Base-by-base conservation (phyloP, 1,140 invertebrate genomes). In the Onthophagus taurus region DNA sequence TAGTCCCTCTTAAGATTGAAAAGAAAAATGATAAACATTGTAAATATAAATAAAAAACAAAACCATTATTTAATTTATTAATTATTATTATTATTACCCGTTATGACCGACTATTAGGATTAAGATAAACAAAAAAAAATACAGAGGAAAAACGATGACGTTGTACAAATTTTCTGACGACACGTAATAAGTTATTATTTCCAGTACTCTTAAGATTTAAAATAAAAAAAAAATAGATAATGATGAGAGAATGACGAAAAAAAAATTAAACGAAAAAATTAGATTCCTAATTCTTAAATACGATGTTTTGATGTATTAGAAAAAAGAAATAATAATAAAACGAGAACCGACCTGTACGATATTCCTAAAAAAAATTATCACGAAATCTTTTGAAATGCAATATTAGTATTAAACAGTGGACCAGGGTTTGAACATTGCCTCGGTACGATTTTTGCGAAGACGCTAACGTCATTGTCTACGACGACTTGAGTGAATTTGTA, bases 371-470 rank as follows among this genome's bases (percentile, higher is more conserved):
- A 18, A 45, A 34, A 41, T 53, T n/a, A n/a, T n/a, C n/a, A n/a
- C n/a, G n/a, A n/a, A n/a, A n/a, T n/a, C n/a, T n/a, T 50, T 53
- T 45, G 36, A 48, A 53, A 46, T 45, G 52, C 52, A 54, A 54
- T 54, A 54, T 46, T 54, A 54, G 52, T 51, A 51, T 45, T 46
- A 54, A 43, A 55, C 49, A 53, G 56, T 54, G 56, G 54, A 58
- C 57, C 57, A 58, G 54, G 57, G 57, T 58, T 48, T 54, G 31
- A 34, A 43, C 11, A 26, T 47, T 29, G 45, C 47, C 47, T 47
- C 42, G 18, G 33, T 12, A 23, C 23, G 17, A 12, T 35, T 39
- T 30, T 20, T 30, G 39, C 29, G 11, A 16, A 35, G 37, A 23
- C 29, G 8, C 16, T n/a, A 4, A 34, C 12, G 5, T 3, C 11